Conservation (phyloP, 2,113 vertebrate genomes). For the Zosterops hypoxanthus region DNA sequence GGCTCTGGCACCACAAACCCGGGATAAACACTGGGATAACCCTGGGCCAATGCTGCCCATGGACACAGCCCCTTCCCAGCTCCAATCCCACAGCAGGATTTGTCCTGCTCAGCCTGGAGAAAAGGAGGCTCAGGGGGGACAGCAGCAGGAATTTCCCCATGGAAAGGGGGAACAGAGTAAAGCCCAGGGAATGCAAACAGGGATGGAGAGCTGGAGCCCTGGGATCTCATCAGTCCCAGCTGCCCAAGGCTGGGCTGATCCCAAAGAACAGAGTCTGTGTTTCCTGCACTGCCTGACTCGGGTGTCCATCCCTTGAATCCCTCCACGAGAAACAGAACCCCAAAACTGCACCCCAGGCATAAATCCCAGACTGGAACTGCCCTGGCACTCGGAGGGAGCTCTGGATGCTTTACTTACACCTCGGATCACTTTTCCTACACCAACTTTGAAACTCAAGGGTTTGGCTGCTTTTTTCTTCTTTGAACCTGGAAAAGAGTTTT, state of each 20-base stretch:
- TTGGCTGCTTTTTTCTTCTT: conserved; percentile 95
- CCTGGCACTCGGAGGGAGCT: rapidly evolving
- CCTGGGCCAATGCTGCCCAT: background rate
- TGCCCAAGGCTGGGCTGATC: background rate
- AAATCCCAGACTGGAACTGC: rapidly evolving
- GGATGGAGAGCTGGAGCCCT: too few relatives aligned
- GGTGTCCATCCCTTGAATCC: background rate
- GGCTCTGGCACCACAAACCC: background rate
- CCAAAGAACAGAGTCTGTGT: background rate
- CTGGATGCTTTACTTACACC: conserved; percentile 78
- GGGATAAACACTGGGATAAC: background rate
- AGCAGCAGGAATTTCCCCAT: background rate
- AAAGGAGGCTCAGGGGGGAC: background rate
- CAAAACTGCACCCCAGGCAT: rapidly evolving
- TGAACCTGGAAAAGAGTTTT: conserved; percentile 77
- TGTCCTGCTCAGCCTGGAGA: background rate
- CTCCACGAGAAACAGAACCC: background rate
- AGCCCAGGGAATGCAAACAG: background rate
- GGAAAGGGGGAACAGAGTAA: background rate
- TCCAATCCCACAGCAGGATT: rapidly evolving
- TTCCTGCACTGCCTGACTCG: rapidly evolving
- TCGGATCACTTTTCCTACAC: conserved; percentile 92
- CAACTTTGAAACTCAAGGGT: conserved; percentile 94
- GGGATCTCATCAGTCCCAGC: background rate
- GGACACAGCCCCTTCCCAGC: background rate